These are phyloP conservation scores for Argyrosomus japonicus DNA, from an alignment of 2,113 vertebrate species.

Conservation along the genomic window DNA sequence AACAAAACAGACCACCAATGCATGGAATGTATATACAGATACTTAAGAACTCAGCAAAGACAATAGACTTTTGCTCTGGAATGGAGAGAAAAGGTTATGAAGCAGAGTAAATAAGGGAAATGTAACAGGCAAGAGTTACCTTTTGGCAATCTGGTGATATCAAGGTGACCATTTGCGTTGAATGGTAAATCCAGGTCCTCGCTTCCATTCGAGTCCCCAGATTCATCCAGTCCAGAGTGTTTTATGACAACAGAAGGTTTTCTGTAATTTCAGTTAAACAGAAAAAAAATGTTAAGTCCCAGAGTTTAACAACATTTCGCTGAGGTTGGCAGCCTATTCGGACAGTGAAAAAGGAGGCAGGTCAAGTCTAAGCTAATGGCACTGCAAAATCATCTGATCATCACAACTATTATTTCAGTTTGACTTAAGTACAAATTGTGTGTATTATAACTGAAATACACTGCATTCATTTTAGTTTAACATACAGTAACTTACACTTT, in stretches of 20 bases:
- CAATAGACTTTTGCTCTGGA: background rate
- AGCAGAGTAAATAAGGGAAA: background rate
- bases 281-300: background rate
- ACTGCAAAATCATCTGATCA: background rate
- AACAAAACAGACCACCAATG: conserved; percentile 8
- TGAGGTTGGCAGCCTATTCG: background rate
- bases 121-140: conserved; percentile 73
- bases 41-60: background rate
- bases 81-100: background rate
- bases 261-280: conserved; percentile 76
- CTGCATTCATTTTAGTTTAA: background rate
- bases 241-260: conserved; percentile 95
- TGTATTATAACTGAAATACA: background rate
- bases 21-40: background rate
- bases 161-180: conserved; percentile 89
- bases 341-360: background rate
- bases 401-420: background rate
- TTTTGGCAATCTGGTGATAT: conserved; percentile 92
- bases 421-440: background rate
- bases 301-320: background rate
- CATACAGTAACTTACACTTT: background rate
- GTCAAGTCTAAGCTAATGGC: background rate
- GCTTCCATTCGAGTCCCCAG: conserved; percentile 87
- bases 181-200: conserved; percentile 85
- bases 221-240: conserved; percentile 94